Evolutionary conservation across 2,888 invertebrate genomes (phyloP).

Genomic region (Acanthacorydalis orientalis): DNA sequence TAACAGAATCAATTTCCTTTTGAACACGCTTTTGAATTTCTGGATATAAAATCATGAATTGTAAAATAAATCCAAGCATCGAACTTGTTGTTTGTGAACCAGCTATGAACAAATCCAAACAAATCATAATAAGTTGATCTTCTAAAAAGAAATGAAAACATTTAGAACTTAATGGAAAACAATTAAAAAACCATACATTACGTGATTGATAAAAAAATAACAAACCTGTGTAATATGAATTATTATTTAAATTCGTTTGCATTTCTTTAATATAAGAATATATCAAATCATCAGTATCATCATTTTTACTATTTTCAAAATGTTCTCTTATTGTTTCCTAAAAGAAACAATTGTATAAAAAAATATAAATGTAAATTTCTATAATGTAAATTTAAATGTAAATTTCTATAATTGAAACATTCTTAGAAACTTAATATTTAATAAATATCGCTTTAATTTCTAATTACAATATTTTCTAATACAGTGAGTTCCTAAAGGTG

Average conservation of each 20-base stretch:
- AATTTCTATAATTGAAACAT: too few relatives aligned
- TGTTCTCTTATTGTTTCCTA: slow-evolving; percentile 38
- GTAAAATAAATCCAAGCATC: slow-evolving; percentile 41
- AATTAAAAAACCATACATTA: not conserved
- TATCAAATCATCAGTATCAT: slow-evolving; percentile 37
- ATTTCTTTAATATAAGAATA: slow-evolving; percentile 45
- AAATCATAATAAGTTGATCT: slow-evolving; percentile 43
- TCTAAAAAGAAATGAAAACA: slow-evolving; percentile 26
- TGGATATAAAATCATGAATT: slow-evolving; percentile 38
- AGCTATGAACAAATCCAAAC: slow-evolving; percentile 50
- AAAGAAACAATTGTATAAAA: slow-evolving; percentile 2
- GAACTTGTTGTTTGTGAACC: slow-evolving; percentile 46
- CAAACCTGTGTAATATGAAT: slow-evolving; percentile 28
- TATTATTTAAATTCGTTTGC: slow-evolving; percentile 20
- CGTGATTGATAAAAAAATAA: not conserved
- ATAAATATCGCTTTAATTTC: too few relatives aligned
- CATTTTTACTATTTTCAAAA: slow-evolving; percentile 26
- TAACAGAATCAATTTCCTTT: slow-evolving; percentile 31
- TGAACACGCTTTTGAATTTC: slow-evolving; percentile 40
- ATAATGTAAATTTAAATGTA: too few relatives aligned
- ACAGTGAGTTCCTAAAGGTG: too few relatives aligned
- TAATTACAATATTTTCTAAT: too few relatives aligned
- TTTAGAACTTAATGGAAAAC: not conserved
- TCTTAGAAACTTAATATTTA: too few relatives aligned
- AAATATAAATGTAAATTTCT: too few relatives aligned